A percentile compares a stretch with the other conserved stretches of the same genome.
Conservation (phyloP, 2,797 vertebrate genomes). For the Petrocephalus schoutedeni region DNA sequence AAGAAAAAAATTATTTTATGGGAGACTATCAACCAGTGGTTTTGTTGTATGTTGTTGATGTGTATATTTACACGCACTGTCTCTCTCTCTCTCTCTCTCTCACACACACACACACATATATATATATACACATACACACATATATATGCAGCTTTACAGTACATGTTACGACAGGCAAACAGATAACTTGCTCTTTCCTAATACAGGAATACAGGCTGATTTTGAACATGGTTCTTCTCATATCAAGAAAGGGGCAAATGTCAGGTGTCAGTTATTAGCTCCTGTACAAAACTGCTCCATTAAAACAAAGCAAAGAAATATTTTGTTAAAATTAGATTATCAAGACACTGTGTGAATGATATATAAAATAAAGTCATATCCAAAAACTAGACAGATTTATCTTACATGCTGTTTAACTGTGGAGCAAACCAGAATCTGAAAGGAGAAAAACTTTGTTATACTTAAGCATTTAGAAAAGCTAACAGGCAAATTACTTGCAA, state of each 20-base stretch:
- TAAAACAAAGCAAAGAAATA: slow-evolving; percentile 4
- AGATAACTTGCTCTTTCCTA: not conserved
- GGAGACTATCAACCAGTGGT: not conserved
- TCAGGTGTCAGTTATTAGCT: not conserved
- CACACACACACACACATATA: not conserved
- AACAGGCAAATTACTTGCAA: not conserved
- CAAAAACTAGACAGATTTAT: not conserved
- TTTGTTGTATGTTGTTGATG: not conserved
- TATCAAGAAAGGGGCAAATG: not conserved
- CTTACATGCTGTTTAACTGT: slow-evolving; percentile 14
- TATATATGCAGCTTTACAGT: not conserved
- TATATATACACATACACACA: too few relatives aligned
- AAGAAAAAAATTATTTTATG: not conserved
- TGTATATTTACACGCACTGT: not conserved
- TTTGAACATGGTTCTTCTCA: not conserved
- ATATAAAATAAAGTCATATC: slow-evolving; percentile 11
- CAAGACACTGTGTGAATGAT: not conserved
- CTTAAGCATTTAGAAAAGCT: not conserved
- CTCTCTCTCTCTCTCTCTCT: too few relatives aligned
- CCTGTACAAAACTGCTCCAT: not conserved
- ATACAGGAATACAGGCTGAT: not conserved
- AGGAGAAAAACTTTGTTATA: not conserved
- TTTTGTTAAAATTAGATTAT: not conserved
- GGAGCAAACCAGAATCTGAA: not conserved
- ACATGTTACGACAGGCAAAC: not conserved